phyloP scores from a whole-genome alignment of 1,140 invertebrate genomes.

The Dysdera silvatica region DNA sequence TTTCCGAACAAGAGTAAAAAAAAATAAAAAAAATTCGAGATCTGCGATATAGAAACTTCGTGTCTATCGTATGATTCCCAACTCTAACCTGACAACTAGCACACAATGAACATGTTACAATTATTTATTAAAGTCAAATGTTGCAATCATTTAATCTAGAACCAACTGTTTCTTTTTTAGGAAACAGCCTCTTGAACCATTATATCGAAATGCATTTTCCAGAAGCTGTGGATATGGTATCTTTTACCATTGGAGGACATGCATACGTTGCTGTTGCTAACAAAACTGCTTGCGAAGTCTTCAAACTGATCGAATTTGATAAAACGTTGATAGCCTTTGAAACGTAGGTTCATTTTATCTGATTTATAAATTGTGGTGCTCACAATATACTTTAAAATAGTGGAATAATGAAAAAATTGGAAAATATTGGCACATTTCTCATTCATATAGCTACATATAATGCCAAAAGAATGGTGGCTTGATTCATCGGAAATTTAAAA shows the following conservation, averaged over 20 bases:
- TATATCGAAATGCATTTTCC: constrained; percentile 17
- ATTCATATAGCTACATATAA: too few relatives aligned
- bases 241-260: constrained; percentile 17
- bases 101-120: too few relatives aligned
- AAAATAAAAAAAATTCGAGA: too few relatives aligned
- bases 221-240: constrained; percentile 9
- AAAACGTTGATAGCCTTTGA: background rate
- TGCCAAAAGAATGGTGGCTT: too few relatives aligned
- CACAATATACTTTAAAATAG: background rate
- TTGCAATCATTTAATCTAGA: background rate
- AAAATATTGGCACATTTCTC: too few relatives aligned
- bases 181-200: constrained; percentile 6
- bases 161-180: background rate
- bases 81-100: too few relatives aligned
- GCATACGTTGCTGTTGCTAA: constrained; percentile 16
- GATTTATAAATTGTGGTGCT: background rate
- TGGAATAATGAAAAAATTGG: too few relatives aligned
- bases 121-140: background rate
- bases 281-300: background rate
- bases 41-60: too few relatives aligned
- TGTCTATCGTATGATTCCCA: too few relatives aligned
- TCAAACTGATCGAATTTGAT: constrained; percentile 5
- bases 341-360: background rate
- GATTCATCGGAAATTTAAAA: too few relatives aligned
- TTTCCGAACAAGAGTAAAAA: too few relatives aligned